Percentiles rank a stretch among this genome's conserved stretches.
Evolutionary conservation across 2,113 vertebrate genomes (phyloP).

Genomic region (Myocastor coypus): DNA sequence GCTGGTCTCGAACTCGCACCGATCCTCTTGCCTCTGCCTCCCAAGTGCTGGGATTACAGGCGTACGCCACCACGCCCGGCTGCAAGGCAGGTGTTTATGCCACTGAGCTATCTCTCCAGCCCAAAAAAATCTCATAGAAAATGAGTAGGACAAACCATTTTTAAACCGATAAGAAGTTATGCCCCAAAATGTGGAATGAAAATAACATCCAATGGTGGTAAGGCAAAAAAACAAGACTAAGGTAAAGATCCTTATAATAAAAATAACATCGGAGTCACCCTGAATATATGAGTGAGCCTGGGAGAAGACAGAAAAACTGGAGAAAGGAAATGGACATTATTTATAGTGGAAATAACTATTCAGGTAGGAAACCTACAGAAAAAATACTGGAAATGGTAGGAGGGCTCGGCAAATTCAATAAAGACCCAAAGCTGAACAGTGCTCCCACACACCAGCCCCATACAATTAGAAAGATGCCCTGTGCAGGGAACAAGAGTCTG

Average conservation of each 20-base stretch:
- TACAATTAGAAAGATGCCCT: neutral
- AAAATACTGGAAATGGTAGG: neutral
- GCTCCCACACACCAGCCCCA: neutral
- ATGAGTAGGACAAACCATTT: neutral
- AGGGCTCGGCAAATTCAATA: neutral
- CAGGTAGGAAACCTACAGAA: neutral
- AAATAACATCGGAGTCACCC: neutral
- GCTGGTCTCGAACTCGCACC: too few relatives aligned
- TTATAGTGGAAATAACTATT: neutral
- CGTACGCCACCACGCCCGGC: too few relatives aligned
- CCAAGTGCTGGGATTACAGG: too few relatives aligned
- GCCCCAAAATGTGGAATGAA: conserved; percentile 5
- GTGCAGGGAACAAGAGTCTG: neutral
- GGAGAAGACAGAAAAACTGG: conserved; percentile 22
- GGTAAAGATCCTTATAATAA: conserved; percentile 3
- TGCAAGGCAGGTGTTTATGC: too few relatives aligned
- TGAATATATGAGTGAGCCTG: neutral
- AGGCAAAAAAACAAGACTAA: conserved; percentile 14
- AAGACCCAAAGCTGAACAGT: neutral
- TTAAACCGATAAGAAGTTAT: conserved; percentile 10
- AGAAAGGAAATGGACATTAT: neutral
- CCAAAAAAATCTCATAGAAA: neutral
- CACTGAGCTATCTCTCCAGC: too few relatives aligned
- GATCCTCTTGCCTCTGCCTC: too few relatives aligned
- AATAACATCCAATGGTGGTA: neutral